Base-by-base conservation (phyloP, 2,888 invertebrate genomes). In the Subacronicta megacephala region DNA sequence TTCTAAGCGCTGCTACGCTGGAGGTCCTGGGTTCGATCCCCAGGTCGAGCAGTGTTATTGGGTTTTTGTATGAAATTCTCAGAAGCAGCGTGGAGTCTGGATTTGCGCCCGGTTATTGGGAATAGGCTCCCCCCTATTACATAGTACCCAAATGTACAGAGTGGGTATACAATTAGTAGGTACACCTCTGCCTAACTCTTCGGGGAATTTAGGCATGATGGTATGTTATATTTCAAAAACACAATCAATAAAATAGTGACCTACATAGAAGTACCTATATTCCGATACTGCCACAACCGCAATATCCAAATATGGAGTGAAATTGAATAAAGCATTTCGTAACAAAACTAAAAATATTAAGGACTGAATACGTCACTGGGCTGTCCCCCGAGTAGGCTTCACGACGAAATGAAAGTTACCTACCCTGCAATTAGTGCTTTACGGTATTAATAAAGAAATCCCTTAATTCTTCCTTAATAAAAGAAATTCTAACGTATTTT, bases 371-470 rank as follows among this genome's bases (percentile, higher is more conserved):
- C 85, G 75, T 68, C 79, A 73, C 87, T 84, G 83, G 59, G 38
- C 50, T 41, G 72, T 77, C 77, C 77, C 80, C 74, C 72, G 70
- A 75, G 77, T 75, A 79, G 74, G 79, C 75, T 82, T 82, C 77
- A 77, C 77, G 72, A 72, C 73, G 78, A 83, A 85, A 87, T 84
- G 84, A 85, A 87, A 75, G 82, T 79, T 68, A 81, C 77, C 81
- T 80, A 84, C 84, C 81, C 73, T 75, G 83, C 85, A 89, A 89
- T 90, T 87, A 89, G 84, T 84, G 81, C 75, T 82, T 80, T 81
- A 81, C 78, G 82, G 78, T 84, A 88, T 88, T 87, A 88, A 87
- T 88, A 84, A 87, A 86, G 85, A 87, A 88, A 85, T 87, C 81
- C 85, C 84, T 84, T 83, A 84, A 86, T 83, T 84, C 81, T 82